Conservation (phyloP, 2,113 vertebrate species). For the Alexandromys fortis region DNA sequence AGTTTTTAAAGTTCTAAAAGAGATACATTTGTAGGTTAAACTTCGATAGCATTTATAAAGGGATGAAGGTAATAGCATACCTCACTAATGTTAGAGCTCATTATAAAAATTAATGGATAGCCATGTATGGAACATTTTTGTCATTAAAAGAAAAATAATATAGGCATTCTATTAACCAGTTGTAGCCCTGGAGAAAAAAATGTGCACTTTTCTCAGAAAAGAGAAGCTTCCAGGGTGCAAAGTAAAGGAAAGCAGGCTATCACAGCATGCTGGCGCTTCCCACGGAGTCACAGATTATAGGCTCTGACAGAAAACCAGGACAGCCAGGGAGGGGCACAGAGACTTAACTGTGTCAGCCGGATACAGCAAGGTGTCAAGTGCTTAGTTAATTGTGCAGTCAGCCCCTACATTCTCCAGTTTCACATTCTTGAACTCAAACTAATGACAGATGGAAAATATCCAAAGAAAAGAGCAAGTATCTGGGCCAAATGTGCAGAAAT, state of each 20-base stretch:
- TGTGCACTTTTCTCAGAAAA: not conserved
- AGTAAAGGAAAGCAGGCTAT: not conserved
- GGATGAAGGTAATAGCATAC: not conserved
- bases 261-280: not conserved
- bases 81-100: not conserved
- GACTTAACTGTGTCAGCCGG: not conserved
- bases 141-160: not conserved
- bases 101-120: not conserved
- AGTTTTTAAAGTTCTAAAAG: slow-evolving; percentile 1
- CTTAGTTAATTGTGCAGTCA: not conserved
- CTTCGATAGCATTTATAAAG: not conserved
- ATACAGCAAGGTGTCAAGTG: not conserved
- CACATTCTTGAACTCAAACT: not conserved
- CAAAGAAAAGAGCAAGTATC: not conserved
- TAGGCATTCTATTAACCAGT: not conserved
- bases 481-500: not conserved
- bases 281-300: not conserved
- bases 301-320: not conserved
- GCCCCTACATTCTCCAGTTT: not conserved
- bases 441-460: not conserved
- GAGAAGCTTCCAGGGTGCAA: not conserved
- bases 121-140: not conserved
- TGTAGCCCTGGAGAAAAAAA: not conserved
- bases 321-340: not conserved
- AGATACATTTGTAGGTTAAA: not conserved